These are phyloP conservation scores for Abscondita cerata DNA, from an alignment of 2,888 invertebrate species.

Conservation along the genomic window DNA sequence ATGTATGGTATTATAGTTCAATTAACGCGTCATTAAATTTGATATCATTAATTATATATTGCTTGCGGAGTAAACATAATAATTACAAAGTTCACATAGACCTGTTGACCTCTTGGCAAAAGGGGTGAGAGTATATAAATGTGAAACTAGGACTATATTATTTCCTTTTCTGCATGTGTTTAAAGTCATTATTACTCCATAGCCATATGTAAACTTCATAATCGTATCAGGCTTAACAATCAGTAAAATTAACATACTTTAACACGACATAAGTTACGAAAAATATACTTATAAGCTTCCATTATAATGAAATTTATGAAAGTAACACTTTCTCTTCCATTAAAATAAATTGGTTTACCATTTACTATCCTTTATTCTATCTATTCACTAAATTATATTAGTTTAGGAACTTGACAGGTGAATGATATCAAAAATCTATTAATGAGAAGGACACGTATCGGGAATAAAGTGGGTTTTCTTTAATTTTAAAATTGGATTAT, in stretches of 20 bases:
- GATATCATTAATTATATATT: slow-evolving; percentile 29
- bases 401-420: slow-evolving; percentile 5
- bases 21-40: slow-evolving; percentile 33
- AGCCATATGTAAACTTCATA: slow-evolving; percentile 5
- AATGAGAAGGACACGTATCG: slow-evolving; percentile 5
- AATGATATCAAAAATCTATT: slow-evolving; percentile 6
- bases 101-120: slow-evolving; percentile 26
- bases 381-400: slow-evolving; percentile 8
- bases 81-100: slow-evolving; percentile 30
- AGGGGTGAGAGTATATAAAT: slow-evolving; percentile 19
- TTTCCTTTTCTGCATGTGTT: slow-evolving; percentile 20
- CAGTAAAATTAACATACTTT: slow-evolving; percentile 15
- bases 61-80: slow-evolving; percentile 27
- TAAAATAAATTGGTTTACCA: slow-evolving; percentile 11
- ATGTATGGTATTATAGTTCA: slow-evolving; percentile 23
- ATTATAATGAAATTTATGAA: slow-evolving; percentile 6
- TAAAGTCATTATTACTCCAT: slow-evolving; percentile 12
- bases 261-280: slow-evolving; percentile 7
- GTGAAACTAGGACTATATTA: slow-evolving; percentile 12
- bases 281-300: slow-evolving; percentile 9
- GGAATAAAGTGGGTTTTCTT: background rate
- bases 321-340: slow-evolving; percentile 11
- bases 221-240: slow-evolving; percentile 7
- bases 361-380: slow-evolving; percentile 8
- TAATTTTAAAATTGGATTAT: slow-evolving; percentile 4